Percentiles rank a stretch among this genome's conserved stretches.
These are phyloP conservation scores for Polyommatus icarus DNA, from an alignment of 2,888 invertebrate species.

Conservation along the genomic window DNA sequence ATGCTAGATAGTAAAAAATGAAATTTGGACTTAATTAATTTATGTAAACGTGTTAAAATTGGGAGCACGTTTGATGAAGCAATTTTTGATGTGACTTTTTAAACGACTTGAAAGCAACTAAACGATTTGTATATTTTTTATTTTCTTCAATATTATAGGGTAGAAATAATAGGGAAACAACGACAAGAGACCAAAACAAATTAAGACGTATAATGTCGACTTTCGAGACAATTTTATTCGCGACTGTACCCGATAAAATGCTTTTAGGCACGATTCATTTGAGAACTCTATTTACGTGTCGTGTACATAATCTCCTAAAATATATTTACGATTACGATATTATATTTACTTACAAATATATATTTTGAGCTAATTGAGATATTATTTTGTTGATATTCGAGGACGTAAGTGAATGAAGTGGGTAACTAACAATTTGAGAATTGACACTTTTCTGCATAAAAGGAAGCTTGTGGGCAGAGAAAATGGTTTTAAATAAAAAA, in stretches of 20 bases:
- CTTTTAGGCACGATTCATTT: conserved; percentile 47
- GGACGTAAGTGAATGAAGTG: background rate
- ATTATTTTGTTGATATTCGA: conserved; percentile 11
- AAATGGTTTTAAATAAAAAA: too few species aligned
- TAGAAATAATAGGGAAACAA: background rate
- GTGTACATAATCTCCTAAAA: conserved; percentile 30
- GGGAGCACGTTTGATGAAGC: background rate
- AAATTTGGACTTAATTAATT: background rate
- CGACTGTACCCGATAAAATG: conserved; percentile 35
- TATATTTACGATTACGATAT: conserved; percentile 12
- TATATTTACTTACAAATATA: background rate
- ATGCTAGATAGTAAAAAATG: background rate
- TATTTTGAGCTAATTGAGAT: background rate
- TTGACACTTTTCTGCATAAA: too few species aligned
- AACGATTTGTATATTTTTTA: background rate
- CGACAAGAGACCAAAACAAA: background rate
- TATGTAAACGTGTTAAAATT: background rate
- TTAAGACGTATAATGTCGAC: background rate
- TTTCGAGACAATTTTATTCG: background rate
- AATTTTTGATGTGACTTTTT: background rate
- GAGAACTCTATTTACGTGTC: conserved; percentile 31
- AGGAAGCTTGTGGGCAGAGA: too few species aligned
- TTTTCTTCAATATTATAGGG: too few species aligned
- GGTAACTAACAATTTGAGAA: too few species aligned
- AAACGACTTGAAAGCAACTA: background rate